Conservation (phyloP, 2,888 invertebrate genomes). For the Chrysopilus asiliformis region DNA sequence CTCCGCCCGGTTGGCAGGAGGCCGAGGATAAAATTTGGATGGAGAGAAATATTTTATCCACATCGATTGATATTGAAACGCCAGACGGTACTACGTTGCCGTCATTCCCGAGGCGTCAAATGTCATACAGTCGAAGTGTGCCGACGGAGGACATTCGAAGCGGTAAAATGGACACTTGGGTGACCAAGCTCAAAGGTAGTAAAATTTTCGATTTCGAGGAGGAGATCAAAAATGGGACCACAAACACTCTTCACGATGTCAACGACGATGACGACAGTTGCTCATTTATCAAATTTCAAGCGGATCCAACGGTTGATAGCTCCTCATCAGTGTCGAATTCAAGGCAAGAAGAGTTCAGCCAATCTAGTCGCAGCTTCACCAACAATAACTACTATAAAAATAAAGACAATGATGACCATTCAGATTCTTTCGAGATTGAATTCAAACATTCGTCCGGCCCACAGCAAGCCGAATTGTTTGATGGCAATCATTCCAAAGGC, state of each 20-base stretch:
- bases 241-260: slow-evolving; percentile 9
- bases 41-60: slow-evolving; percentile 25
- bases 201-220: slow-evolving; percentile 9
- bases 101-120: slow-evolving; percentile 14
- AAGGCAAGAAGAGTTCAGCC: slow-evolving; percentile 4
- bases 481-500: no score
- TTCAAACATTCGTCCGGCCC: slow-evolving; percentile 23
- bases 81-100: slow-evolving; percentile 27
- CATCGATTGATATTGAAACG: slow-evolving; percentile 35
- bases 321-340: slow-evolving; percentile 25
- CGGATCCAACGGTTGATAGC: no score
- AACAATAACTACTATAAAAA: not conserved
- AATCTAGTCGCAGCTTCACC: not conserved
- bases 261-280: slow-evolving; percentile 25
- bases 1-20: slow-evolving; percentile 80
- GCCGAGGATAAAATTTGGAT: slow-evolving; percentile 49
- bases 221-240: slow-evolving; percentile 17
- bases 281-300: slow-evolving; percentile 24
- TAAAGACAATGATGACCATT: slow-evolving; percentile 22
- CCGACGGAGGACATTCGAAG: slow-evolving; percentile 6
- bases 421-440: slow-evolving; percentile 35
- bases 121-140: slow-evolving; percentile 4
- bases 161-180: slow-evolving; percentile 15
- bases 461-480: not conserved
- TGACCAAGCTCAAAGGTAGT: slow-evolving; percentile 14